Base-by-base conservation (phyloP, 1,140 invertebrate genomes). In the Cydia pomonella region DNA sequence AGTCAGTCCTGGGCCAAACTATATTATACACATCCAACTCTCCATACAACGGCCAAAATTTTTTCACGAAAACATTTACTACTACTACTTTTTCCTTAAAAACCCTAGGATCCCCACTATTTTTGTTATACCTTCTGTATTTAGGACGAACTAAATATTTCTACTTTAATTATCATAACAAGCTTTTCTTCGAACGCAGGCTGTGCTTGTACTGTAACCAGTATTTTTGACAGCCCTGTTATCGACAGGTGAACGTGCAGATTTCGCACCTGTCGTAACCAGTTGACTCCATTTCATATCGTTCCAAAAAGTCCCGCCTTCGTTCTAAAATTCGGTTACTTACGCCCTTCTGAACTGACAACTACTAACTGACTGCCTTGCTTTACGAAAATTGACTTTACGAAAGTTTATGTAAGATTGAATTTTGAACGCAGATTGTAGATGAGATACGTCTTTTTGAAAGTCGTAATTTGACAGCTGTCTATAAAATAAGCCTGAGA, bases 251-350 rank as follows among this genome's bases (percentile, higher is more conserved):
- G 53, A 12, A 3, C 21, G 21, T 18, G 53, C 53, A 59, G 53
- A 59, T 59, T 59, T 59, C 21, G 53, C 53, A 59, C 53, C 53
- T 59, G 53, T 59, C 21, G 7, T 3, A 59, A 59, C 21, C 53
- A 59, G 53, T 59, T 59, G 53, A 59, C 53, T 59, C 53, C 53
- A 59, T 21, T 59, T 13, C n/a, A 50, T 12, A 21, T 23, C 3
- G 23, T 23, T 59, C 9, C 53, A 59, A 59, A 59, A 21, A 0
- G 21, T 59, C 53, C 3, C 18, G 12, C 2, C 0, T 59, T 59
- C 50, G 3, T 53, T 18, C n/a, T 13, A 53, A 18, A 53, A 18
- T 18, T n/a, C 50, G 7, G n/a, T 53, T 1, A 53, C 50, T 53
- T 21, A 53, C 50, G 50, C n/a, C 50, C 50, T 53, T 53, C n/a